These are phyloP conservation scores for Cettia cetti DNA, from an alignment of 2,113 vertebrate species.

Conservation along the genomic window DNA sequence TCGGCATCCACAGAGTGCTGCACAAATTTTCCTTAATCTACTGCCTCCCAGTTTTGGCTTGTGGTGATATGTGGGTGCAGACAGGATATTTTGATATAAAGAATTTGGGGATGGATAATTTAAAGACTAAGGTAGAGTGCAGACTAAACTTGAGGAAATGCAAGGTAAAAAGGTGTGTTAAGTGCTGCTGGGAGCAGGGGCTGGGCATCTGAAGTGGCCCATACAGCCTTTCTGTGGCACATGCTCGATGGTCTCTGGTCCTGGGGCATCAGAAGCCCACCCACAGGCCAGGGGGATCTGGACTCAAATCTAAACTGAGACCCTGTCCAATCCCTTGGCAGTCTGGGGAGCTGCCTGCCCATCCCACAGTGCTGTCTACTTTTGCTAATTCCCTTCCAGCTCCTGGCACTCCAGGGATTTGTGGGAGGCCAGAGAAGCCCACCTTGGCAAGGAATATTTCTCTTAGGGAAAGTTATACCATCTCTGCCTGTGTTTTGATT, in stretches of 20 bases:
- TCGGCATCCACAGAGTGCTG: neutral
- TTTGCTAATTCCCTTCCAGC: neutral
- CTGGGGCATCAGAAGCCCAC: neutral
- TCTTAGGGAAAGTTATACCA: neutral
- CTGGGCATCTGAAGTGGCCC: neutral
- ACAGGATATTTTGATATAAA: neutral
- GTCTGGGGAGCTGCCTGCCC: neutral
- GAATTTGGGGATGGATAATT: neutral
- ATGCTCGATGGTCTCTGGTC: neutral
- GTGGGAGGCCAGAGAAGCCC: neutral
- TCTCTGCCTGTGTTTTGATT: neutral
- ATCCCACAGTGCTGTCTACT: neutral
- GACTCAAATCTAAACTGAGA: neutral
- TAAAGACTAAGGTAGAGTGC: neutral
- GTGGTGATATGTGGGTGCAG: neutral
- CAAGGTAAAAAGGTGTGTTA: neutral
- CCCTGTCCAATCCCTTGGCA: neutral
- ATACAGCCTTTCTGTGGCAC: neutral
- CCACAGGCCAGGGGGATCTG: neutral
- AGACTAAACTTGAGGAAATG: neutral
- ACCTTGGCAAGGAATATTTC: neutral
- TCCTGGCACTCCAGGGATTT: neutral
- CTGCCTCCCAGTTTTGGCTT: neutral
- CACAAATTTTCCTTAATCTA: neutral
- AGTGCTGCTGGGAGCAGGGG: neutral